A percentile compares a stretch with the other conserved stretches of the same genome.
phyloP scores from a whole-genome alignment of 2,888 invertebrate species.

The Ormyrus thymus region DNA sequence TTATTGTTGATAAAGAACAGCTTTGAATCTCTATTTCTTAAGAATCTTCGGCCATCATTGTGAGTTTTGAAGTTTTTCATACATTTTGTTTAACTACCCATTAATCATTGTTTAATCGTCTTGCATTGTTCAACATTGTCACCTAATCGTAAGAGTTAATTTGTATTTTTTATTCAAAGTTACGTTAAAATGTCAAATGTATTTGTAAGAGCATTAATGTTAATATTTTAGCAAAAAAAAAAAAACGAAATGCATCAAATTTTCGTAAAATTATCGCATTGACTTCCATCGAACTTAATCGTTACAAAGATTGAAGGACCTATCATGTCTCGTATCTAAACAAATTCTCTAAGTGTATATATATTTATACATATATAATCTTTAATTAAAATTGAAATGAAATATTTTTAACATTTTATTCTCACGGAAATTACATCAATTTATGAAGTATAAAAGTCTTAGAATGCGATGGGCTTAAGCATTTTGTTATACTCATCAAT shows the following conservation, averaged over 20 bases:
- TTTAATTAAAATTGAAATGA: conserved; percentile 41
- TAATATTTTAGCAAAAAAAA: conserved; percentile 39
- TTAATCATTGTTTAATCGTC: conserved; percentile 47
- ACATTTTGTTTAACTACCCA: conserved; percentile 49
- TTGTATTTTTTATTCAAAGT: conserved; percentile 43
- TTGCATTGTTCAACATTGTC: conserved; percentile 32
- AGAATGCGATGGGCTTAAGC: conserved; percentile 49
- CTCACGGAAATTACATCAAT: conserved; percentile 16
- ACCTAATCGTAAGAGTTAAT: conserved; percentile 35
- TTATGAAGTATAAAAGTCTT: conserved; percentile 40
- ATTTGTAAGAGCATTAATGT: conserved; percentile 28
- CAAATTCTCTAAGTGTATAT: conserved; percentile 43
- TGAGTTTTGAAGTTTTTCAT: conserved; percentile 37
- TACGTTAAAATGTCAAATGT: conserved; percentile 41
- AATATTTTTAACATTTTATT: conserved; percentile 37
- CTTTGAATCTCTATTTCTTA: conserved; percentile 38
- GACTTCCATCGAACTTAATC: conserved; percentile 50
- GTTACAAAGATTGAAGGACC: conserved; percentile 41
- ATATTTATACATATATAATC: conserved; percentile 44
- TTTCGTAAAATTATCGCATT: conserved; percentile 49
- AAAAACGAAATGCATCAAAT: conserved; percentile 38
- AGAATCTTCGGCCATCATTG: conserved; percentile 32
- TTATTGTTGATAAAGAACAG: conserved; percentile 15
- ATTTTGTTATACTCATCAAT: conserved; percentile 61
- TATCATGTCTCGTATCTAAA: conserved; percentile 45